Evolutionary conservation across 2,113 vertebrate species (phyloP).

Genomic region (Dendropsophus ebraccatus): DNA sequence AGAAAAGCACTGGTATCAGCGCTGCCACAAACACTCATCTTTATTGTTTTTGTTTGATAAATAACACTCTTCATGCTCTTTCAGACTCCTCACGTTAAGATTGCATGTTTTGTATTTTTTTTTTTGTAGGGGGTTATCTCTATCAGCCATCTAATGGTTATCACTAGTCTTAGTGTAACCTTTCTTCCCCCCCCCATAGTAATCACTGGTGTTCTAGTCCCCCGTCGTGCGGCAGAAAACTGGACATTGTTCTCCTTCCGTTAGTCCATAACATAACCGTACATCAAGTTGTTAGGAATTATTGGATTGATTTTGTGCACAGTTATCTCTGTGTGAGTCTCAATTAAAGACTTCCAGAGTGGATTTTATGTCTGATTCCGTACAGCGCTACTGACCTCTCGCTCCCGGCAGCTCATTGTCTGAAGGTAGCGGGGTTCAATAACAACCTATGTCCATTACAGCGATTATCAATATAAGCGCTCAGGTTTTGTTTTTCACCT

Average conservation of each 20-base stretch:
- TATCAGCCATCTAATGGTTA: neutral
- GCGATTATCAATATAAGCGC: neutral
- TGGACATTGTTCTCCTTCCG: neutral
- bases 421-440: neutral
- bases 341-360: neutral
- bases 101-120: neutral
- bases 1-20: no score
- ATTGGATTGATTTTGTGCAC: neutral
- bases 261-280: neutral
- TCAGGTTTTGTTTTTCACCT: neutral
- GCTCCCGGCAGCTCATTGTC: neutral
- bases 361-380: neutral
- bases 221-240: neutral
- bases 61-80: no score
- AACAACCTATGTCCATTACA: neutral
- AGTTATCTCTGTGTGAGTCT: constrained; percentile 15
- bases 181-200: neutral
- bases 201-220: neutral
- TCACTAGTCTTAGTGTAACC: neutral
- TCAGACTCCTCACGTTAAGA: neutral
- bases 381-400: neutral
- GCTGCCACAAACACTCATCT: no score
- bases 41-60: no score
- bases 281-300: neutral
- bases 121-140: neutral